These are phyloP conservation scores for Neoarius graeffei DNA, from an alignment of 2,113 vertebrate species.

Conservation along the genomic window DNA sequence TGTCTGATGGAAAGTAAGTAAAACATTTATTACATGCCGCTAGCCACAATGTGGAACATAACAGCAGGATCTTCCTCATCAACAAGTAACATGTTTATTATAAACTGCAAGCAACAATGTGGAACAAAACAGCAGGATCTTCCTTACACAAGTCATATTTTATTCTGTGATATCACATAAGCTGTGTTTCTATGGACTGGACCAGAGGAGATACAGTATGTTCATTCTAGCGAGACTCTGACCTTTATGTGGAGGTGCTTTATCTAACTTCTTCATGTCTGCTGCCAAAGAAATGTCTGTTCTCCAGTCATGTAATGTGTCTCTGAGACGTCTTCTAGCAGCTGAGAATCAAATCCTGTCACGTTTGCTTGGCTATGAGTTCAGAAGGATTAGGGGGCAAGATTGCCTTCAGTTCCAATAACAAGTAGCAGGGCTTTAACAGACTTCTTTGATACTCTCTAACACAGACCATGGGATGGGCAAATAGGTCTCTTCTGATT, in stretches of 20 bases:
- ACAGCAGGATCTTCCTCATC: background rate
- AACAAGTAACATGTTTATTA: conserved; percentile 34
- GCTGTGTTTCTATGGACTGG: conserved; percentile 15
- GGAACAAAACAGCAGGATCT: conserved; percentile 18
- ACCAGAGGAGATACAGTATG: conserved; percentile 20
- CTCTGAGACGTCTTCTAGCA: conserved; percentile 18
- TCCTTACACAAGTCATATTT: conserved; percentile 3
- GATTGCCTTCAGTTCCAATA: conserved; percentile 49
- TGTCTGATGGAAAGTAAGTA: conserved; percentile 29
- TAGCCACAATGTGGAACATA: background rate
- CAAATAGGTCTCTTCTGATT: conserved; percentile 27
- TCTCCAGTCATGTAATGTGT: conserved; percentile 29
- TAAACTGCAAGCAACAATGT: conserved; percentile 14
- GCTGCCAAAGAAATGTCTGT: conserved; percentile 6
- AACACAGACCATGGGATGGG: conserved; percentile 5
- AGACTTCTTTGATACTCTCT: conserved; percentile 44
- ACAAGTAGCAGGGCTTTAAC: conserved; percentile 44
- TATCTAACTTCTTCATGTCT: conserved; percentile 39
- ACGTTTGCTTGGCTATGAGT: conserved; percentile 41
- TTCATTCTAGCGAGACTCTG: conserved; percentile 16
- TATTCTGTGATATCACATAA: background rate
- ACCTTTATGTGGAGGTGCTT: conserved; percentile 40
- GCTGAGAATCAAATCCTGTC: conserved; percentile 42
- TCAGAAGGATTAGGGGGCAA: conserved; percentile 41
- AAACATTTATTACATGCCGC: conserved; percentile 6